Evolutionary conservation across 2,797 vertebrate species (phyloP).

Genomic region (Catharus ustulatus): DNA sequence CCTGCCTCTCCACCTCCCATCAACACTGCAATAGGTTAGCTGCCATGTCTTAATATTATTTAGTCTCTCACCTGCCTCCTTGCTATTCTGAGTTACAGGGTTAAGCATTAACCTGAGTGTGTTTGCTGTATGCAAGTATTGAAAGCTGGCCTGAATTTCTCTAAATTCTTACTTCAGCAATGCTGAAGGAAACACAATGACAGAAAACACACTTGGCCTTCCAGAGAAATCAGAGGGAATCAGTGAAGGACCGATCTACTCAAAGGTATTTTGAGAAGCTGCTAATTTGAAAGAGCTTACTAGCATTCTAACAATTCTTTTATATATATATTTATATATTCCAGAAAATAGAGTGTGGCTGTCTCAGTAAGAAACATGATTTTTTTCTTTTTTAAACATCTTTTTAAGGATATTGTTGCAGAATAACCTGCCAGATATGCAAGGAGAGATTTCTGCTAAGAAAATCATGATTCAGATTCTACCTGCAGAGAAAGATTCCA

Average conservation of each 20-base stretch:
- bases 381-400: background rate
- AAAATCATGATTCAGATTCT: background rate
- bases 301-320: background rate
- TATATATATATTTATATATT: background rate
- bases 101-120: background rate
- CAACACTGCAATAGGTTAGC: background rate
- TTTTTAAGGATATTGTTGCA: background rate
- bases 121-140: background rate
- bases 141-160: background rate
- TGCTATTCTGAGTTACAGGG: background rate
- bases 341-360: background rate
- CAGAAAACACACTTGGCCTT: background rate
- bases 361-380: background rate
- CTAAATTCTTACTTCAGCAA: background rate
- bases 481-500: background rate
- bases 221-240: background rate
- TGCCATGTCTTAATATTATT: background rate
- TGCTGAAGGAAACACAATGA: no score
- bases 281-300: background rate
- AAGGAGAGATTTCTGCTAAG: background rate
- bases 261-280: background rate
- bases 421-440: background rate
- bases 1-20: background rate
- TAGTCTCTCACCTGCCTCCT: background rate
- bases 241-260: accelerated